Evolutionary conservation across 2,888 invertebrate species (phyloP).

Genomic region (Bombylius discolor): DNA sequence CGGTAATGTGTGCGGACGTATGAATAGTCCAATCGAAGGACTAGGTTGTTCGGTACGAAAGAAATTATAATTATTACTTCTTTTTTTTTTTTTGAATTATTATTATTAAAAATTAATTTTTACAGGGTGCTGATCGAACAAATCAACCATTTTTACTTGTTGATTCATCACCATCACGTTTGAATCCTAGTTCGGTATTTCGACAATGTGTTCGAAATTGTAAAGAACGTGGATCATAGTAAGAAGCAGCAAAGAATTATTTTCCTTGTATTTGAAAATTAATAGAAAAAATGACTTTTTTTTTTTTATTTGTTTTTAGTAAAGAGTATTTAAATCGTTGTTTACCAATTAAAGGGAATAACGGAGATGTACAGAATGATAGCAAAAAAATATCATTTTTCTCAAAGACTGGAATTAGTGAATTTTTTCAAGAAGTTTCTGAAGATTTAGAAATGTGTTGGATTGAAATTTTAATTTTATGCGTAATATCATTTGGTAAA

Average conservation of each 20-base stretch:
- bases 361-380: constrained; percentile 15
- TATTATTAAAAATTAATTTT: constrained; percentile 16
- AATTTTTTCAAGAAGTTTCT: constrained; percentile 45
- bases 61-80: no score
- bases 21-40: constrained; percentile 14
- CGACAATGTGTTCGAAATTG: constrained; percentile 30
- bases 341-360: constrained; percentile 8
- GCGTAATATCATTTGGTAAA: constrained; percentile 46
- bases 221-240: constrained; percentile 22
- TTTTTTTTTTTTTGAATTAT: constrained; percentile 13
- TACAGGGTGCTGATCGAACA: constrained; percentile 14
- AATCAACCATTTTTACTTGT: constrained; percentile 25
- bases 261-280: background rate
- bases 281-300: background rate
- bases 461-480: constrained; percentile 45
- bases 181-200: constrained; percentile 9
- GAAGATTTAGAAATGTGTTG: constrained; percentile 47
- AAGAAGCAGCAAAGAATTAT: constrained; percentile 13
- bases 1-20: constrained; percentile 48
- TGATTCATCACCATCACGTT: constrained; percentile 10
- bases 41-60: constrained; percentile 22
- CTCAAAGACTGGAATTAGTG: constrained; percentile 39
- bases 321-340: constrained; percentile 42
- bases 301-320: constrained; percentile 28
- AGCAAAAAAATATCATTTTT: constrained; percentile 32